Percentiles rank a stretch among this genome's conserved stretches.
Conservation (phyloP, 2,113 vertebrate species). For the Sinocyclocheilus rhinocerous region DNA sequence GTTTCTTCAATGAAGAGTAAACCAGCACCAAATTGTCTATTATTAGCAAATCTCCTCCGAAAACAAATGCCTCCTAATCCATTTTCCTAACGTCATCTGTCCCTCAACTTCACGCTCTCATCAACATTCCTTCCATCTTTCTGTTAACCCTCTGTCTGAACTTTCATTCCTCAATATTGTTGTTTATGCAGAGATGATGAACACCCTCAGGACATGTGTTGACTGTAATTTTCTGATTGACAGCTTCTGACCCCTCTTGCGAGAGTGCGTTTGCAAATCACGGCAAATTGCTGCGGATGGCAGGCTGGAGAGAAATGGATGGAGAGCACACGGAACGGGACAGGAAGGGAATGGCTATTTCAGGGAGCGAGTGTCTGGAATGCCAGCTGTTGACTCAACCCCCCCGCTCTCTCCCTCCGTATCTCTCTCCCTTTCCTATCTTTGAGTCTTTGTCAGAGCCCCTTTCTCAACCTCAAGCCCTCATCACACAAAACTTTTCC, state of each 20-base stretch:
- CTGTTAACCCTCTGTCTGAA: conserved; percentile 57
- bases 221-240: conserved; percentile 25
- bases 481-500: conserved; percentile 73
- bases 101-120: conserved; percentile 64
- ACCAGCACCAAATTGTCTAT: conserved; percentile 62
- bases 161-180: not conserved
- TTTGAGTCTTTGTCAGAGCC: conserved; percentile 58
- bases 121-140: conserved; percentile 76
- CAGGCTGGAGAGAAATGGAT: conserved; percentile 21
- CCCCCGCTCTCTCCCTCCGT: conserved; percentile 2
- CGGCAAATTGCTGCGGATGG: conserved; percentile 22
- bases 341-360: conserved; percentile 67
- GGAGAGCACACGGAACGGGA: conserved; percentile 9
- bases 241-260: not conserved
- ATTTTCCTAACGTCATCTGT: conserved; percentile 48
- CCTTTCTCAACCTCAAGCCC: conserved; percentile 63
- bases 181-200: conserved; percentile 7
- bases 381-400: conserved; percentile 66
- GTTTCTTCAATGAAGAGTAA: not conserved
- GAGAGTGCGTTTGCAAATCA: conserved; percentile 21
- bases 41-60: conserved; percentile 58
- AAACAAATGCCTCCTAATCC: conserved; percentile 69
- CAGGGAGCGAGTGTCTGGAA: conserved; percentile 69
- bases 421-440: conserved; percentile 58
- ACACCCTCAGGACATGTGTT: conserved; percentile 24